phyloP scores from a whole-genome alignment of 1,140 invertebrate genomes.

The Teleogryllus occipitalis region DNA sequence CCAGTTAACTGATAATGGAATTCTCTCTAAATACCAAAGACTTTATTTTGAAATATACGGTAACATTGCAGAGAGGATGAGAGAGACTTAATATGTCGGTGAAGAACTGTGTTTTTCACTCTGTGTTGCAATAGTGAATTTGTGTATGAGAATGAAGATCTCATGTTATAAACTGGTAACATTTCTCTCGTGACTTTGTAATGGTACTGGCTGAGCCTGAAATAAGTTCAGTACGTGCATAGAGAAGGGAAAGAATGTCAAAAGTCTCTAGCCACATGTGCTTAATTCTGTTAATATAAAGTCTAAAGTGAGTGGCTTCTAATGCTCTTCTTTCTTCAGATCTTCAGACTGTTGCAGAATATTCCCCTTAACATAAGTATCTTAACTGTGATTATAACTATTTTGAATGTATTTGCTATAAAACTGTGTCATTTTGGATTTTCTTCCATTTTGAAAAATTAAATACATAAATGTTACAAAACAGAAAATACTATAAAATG shows the following conservation, averaged over 20 bases:
- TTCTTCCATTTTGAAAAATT: conserved; percentile 17
- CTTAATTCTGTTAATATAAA: conserved; percentile 20
- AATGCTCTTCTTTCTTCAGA: conserved; percentile 14
- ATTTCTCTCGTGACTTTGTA: not conserved
- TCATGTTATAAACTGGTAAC: not conserved
- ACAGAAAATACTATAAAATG: conserved; percentile 16
- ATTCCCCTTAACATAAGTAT: conserved; percentile 16
- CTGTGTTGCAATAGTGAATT: conserved; percentile 14
- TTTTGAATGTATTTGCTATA: conserved; percentile 20
- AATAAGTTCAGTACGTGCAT: not conserved
- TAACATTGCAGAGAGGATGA: not conserved
- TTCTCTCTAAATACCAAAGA: conserved; percentile 21
- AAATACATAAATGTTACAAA: conserved; percentile 19
- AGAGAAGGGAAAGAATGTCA: not conserved
- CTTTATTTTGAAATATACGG: conserved; percentile 10
- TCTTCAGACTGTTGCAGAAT: conserved; percentile 19
- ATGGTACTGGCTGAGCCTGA: not conserved
- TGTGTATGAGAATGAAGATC: conserved; percentile 8
- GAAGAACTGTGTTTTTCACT: conserved; percentile 17
- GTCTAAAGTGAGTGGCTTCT: conserved; percentile 17
- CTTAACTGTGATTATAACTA: conserved; percentile 23
- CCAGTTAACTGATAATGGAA: conserved; percentile 17
- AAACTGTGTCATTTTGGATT: conserved; percentile 19
- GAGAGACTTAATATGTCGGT: not conserved
- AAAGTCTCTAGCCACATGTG: conserved; percentile 14